Evolutionary conservation across 2,888 invertebrate genomes (phyloP).

Genomic region (Drosophila birchii): DNA sequence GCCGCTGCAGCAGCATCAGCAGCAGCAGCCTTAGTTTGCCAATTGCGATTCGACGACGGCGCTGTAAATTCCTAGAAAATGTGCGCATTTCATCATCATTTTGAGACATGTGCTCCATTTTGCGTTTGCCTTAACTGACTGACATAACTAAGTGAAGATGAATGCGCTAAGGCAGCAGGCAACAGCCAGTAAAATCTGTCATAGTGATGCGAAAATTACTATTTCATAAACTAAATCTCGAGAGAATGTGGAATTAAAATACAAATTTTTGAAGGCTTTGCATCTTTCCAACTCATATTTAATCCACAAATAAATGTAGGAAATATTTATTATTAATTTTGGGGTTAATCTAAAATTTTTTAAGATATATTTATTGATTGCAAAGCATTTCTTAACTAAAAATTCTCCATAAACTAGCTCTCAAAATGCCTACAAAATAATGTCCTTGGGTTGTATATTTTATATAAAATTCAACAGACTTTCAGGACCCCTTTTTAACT

Average conservation of each 20-base stretch:
- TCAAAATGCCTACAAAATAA: neutral
- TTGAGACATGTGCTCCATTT: conserved; percentile 83
- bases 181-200: conserved; percentile 49
- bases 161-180: conserved; percentile 71
- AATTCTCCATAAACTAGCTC: no score
- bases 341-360: neutral
- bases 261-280: neutral
- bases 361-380: neutral
- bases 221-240: neutral
- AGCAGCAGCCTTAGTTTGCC: conserved; percentile 21
- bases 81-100: conserved; percentile 82
- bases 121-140: conserved; percentile 78
- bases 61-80: conserved; percentile 80
- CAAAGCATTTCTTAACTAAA: neutral
- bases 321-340: neutral
- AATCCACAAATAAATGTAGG: neutral
- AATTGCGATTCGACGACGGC: conserved; percentile 58
- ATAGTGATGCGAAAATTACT: conserved; percentile 5
- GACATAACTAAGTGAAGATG: conserved; percentile 81
- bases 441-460: neutral
- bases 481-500: neutral
- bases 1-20: neutral
- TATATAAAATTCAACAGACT: no score
- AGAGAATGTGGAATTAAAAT: neutral
- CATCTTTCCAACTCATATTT: fast-evolving